Percentiles rank a stretch among this genome's conserved stretches.
phyloP scores from a whole-genome alignment of 2,888 invertebrate genomes.

The Agriopis leucophaearia region DNA sequence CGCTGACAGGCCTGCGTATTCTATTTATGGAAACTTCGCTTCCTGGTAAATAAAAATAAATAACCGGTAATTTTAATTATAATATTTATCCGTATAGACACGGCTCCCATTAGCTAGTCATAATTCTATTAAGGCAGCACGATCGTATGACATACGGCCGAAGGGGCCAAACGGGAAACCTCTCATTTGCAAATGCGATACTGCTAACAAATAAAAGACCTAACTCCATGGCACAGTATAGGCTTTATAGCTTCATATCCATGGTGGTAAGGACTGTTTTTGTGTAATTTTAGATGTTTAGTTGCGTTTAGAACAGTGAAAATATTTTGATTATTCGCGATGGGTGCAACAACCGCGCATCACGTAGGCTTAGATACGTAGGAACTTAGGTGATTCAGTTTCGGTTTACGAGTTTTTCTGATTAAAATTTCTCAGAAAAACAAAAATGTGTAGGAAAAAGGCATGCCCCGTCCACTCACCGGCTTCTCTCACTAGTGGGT shows the following conservation, averaged over 20 bases:
- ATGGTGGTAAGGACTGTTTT: constrained; percentile 17
- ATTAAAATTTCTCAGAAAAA: constrained; percentile 21
- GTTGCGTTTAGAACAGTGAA: constrained; percentile 21
- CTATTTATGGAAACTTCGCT: neutral
- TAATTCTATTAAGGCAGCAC: constrained; percentile 34
- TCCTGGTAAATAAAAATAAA: neutral
- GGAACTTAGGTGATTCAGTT: constrained; percentile 21
- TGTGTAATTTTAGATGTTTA: neutral
- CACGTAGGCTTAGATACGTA: constrained; percentile 41
- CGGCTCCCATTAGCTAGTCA: constrained; percentile 16
- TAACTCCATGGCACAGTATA: constrained; percentile 5
- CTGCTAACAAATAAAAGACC: neutral
- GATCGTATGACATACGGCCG: constrained; percentile 37
- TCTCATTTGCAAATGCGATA: constrained; percentile 41
- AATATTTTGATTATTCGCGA: constrained; percentile 39
- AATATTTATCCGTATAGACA: constrained; percentile 12
- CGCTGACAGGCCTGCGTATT: neutral
- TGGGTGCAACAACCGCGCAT: constrained; percentile 44
- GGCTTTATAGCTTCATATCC: constrained; percentile 1
- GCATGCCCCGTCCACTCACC: too few species aligned
- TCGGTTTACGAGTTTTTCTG: constrained; percentile 12
- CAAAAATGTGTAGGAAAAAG: neutral
- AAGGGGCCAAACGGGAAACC: constrained; percentile 42
- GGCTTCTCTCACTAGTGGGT: too few species aligned
- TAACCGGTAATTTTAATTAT: constrained; percentile 4